These are phyloP conservation scores for Aradophagus sp. DNA, from an alignment of 1,140 invertebrate genomes.

Conservation along the genomic window DNA sequence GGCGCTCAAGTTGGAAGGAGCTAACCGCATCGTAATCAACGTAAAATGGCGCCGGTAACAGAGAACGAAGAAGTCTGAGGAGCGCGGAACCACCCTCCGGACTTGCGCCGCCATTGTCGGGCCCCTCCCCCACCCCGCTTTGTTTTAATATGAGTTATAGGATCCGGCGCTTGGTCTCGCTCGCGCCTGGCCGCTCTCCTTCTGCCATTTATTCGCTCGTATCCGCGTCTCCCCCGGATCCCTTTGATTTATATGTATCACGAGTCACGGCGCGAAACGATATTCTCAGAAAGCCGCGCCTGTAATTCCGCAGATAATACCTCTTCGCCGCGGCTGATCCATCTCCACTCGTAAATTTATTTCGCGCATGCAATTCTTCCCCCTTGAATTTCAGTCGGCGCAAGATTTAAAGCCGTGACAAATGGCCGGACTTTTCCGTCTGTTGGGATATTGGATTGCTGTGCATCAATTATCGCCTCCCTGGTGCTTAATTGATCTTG, in stretches of 20 bases:
- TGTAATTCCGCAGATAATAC: constrained; percentile 53
- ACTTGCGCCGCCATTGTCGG: constrained; percentile 60
- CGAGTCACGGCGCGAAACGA: constrained; percentile 54
- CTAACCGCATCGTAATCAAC: constrained; percentile 73
- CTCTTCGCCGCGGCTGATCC: constrained; percentile 36
- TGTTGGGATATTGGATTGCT: constrained; percentile 18
- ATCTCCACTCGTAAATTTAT: constrained; percentile 54
- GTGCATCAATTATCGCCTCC: constrained; percentile 10
- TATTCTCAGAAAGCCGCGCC: constrained; percentile 53
- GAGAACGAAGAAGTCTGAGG: constrained; percentile 63
- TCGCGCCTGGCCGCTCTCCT: constrained; percentile 34
- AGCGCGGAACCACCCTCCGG: constrained; percentile 51
- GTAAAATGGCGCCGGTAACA: constrained; percentile 70
- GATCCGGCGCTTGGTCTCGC: constrained; percentile 28
- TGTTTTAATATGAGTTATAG: constrained; percentile 57
- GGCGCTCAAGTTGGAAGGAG: constrained; percentile 63
- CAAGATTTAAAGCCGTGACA: constrained; percentile 41
- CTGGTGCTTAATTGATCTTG: no score
- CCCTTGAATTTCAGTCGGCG: constrained; percentile 23
- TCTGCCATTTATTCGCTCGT: constrained; percentile 49
- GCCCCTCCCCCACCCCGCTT: constrained; percentile 20
- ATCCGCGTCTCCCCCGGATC: constrained; percentile 49
- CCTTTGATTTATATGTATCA: constrained; percentile 59
- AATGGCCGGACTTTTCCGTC: constrained; percentile 22
- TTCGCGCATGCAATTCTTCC: constrained; percentile 45